Percentiles rank a stretch among this genome's conserved stretches.
Evolutionary conservation across 2,797 vertebrate genomes (phyloP).

Genomic region (Manis crassicaudata): DNA sequence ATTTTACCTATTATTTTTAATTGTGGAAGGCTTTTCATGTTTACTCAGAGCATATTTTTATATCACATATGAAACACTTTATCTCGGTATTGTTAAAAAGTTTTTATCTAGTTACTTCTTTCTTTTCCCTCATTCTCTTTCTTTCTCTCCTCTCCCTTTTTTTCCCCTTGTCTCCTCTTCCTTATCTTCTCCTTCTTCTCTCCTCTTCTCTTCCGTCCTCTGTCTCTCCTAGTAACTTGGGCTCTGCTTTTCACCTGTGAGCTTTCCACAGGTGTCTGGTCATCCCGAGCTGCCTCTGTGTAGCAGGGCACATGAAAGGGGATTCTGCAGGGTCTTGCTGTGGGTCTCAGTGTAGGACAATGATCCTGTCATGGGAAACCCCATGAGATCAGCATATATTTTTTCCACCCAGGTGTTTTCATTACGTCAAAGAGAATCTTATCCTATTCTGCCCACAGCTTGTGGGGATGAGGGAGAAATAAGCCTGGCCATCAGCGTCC

Average conservation of each 20-base stretch:
- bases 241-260: neutral
- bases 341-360: neutral
- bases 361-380: neutral
- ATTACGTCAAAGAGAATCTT: neutral
- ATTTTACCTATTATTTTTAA: neutral
- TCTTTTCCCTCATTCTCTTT: neutral
- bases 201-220: accelerated
- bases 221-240: neutral
- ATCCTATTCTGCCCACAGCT: neutral
- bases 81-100: neutral
- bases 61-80: neutral
- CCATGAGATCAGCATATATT: neutral
- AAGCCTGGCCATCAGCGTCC: neutral
- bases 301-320: neutral
- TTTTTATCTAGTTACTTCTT: neutral
- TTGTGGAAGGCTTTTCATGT: neutral
- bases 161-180: neutral
- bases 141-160: too few species aligned
- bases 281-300: neutral
- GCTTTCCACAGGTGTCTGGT: neutral
- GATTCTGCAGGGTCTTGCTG: neutral
- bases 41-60: neutral
- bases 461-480: neutral
- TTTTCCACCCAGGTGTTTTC: neutral
- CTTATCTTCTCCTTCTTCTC: neutral